Evolutionary conservation across 2,888 invertebrate genomes (phyloP), one percentile per base, ranked within the genome.

Genomic region (Thera britannica): DNA sequence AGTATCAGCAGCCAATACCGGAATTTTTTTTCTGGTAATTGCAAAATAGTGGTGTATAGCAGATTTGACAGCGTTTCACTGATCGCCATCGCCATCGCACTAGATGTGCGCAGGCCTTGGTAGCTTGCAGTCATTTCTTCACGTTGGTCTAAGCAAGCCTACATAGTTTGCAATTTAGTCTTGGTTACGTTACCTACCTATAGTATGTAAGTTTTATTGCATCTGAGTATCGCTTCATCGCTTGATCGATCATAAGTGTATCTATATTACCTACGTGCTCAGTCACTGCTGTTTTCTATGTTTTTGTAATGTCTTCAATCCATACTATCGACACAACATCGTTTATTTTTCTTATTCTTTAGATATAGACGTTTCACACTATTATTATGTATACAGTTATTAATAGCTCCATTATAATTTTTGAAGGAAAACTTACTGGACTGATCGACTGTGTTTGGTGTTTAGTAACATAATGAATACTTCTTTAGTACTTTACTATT

Each of bases 231-330:
- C n/a, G n/a, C n/a, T 5, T 41, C 44, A 55, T 34, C 58, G 62
- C 69, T 65, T 65, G 69, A 69, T 58, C 49, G 51, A 55, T 49
- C 58, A 48, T 62, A 38, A 34, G 54, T 55, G 59, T 65, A 58
- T 68, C 46, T 65, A 62, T 2, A 7, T 46, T 0, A 2, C n/a
- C n/a, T 58, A 57, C 2, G 41, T 58, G 35, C 44, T 49, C 23
- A 54, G 49, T 12, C 54, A 46, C 49, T 56, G 23, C 36, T 69
- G 56, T 62, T 56, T 65, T 41, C 57, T 65, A 46, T 34, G 9
- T 61, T 54, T 7, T 54, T 54, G 23, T 58, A 55, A 41, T 60
- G 36, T 44, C 35, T 57, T 49, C 52, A 46, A 58, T 49, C 49
- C 36, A 62, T 62, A 23, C 23, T 23, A 48, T 48, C 6, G 1